phyloP scores from a whole-genome alignment of 2,113 vertebrate species.

The Bucco capensis region DNA sequence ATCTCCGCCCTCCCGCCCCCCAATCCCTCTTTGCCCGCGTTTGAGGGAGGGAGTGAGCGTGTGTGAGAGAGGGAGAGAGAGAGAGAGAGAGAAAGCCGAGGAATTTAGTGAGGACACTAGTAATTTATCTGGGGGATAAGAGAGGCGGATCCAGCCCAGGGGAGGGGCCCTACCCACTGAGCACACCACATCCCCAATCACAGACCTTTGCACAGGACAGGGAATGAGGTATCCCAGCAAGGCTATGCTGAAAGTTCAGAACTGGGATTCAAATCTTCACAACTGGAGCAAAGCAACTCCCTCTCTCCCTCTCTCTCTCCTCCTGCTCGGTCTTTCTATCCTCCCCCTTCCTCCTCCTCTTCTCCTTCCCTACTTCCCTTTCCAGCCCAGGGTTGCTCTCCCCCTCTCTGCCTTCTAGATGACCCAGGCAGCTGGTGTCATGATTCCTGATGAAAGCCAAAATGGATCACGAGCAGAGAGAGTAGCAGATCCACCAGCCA shows the following conservation, averaged over 20 bases:
- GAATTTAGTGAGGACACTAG: slow-evolving; percentile 79
- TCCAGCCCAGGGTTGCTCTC: slow-evolving; percentile 15
- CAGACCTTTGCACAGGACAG: slow-evolving; percentile 43
- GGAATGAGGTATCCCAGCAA: slow-evolving; percentile 23
- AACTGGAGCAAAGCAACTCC: neutral
- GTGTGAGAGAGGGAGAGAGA: neutral
- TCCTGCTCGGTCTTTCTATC: neutral
- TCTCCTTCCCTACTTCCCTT: neutral
- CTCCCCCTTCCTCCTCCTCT: slow-evolving; percentile 20
- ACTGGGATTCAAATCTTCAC: slow-evolving; percentile 17
- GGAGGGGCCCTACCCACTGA: slow-evolving; percentile 71
- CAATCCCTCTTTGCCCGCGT: neutral
- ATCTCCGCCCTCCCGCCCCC: neutral
- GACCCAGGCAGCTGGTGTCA: slow-evolving; percentile 61
- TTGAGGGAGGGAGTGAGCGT: slow-evolving; percentile 7
- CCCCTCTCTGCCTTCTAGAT: slow-evolving; percentile 52
- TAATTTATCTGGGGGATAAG: slow-evolving; percentile 81
- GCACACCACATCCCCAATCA: slow-evolving; percentile 58
- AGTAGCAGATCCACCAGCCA: slow-evolving; percentile 35
- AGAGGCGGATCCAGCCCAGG: slow-evolving; percentile 76
- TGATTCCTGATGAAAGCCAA: slow-evolving; percentile 60
- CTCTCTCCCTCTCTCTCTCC: neutral
- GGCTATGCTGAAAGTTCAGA: neutral
- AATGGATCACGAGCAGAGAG: slow-evolving; percentile 48
- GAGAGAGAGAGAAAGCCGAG: slow-evolving; percentile 63